Evolutionary conservation across 2,797 vertebrate species (phyloP).

Genomic region (Eupleurogrammus muticus): DNA sequence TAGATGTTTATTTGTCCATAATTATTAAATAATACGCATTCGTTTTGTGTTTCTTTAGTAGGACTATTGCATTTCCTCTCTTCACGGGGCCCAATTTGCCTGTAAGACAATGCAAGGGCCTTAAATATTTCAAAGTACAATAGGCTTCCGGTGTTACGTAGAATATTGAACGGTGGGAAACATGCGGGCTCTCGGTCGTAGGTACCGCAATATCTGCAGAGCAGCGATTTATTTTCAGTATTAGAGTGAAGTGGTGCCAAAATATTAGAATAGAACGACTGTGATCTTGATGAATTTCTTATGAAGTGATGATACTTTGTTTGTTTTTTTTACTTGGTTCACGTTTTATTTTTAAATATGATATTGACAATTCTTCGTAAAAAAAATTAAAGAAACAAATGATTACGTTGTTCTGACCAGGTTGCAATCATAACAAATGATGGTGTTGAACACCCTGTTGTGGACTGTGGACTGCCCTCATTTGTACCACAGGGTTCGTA

Average conservation of each 20-base stretch:
- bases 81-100: not conserved
- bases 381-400: too few relatives aligned
- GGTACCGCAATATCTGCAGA: not conserved
- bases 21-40: rapidly evolving
- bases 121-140: rapidly evolving
- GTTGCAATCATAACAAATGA: too few relatives aligned
- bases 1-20: rapidly evolving
- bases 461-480: too few relatives aligned
- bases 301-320: too few relatives aligned
- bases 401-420: too few relatives aligned
- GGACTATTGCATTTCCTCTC: rapidly evolving
- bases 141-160: constrained; percentile 56
- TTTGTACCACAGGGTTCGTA: too few relatives aligned
- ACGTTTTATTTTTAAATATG: too few relatives aligned
- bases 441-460: too few relatives aligned
- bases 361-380: too few relatives aligned
- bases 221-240: not conserved
- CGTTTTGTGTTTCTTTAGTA: not conserved
- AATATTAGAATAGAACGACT: not conserved
- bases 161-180: constrained; percentile 34
- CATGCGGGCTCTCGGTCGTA: not conserved
- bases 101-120: constrained; percentile 17
- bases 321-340: too few relatives aligned
- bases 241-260: not conserved
- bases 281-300: too few relatives aligned